Base-by-base conservation (phyloP, 2,113 vertebrate species). In the Ammodytes dubius region DNA sequence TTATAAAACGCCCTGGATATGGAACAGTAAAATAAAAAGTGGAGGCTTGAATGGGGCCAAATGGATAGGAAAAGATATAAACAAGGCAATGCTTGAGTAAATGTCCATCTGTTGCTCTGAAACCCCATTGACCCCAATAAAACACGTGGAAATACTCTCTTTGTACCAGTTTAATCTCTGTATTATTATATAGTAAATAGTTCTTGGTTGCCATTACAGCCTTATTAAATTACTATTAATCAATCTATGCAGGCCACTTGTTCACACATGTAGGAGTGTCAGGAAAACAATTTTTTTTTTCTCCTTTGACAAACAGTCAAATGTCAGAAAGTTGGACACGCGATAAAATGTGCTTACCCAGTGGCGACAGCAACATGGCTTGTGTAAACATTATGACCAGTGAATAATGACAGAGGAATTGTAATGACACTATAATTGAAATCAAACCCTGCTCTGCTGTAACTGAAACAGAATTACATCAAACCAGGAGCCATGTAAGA, bases 231-330 rank as follows among this genome's bases (percentile, higher is more conserved):
- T 1, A 35, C 13, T 35, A 57, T 17, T 65, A 69, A 46, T 60
- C 43, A 14, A 27, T 49, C 10, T 3, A 0, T 9, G 27, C 0
- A 78, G 27, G 49, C 47, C 37, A 59, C 42, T 67, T 43, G 11
- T 71, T n/a, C 58, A 66, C 49, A 63, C 52, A 74, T 12, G 46
- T 68, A 83, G 75, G 85, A 87, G 79, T 75, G 80, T 67, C 81
- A 60, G 65, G 45, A 81, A 84, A 86, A 85, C 64, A 78, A 75
- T 64, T 91, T 92, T 93, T 93, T 57, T 93, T 90, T 90, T 52
- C 92, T 89, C 93, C 95, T 96, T 96, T 95, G 95, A 94, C 93
- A 96, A 95, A 96, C 95, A 96, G 95, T 94, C 50, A 27, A 27
- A 27, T 27, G 27, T 27, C 96, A 94, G 95, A 93, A 95, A 92